Evolutionary conservation across 2,113 vertebrate species (phyloP).

Genomic region (Xenus cinereus): DNA sequence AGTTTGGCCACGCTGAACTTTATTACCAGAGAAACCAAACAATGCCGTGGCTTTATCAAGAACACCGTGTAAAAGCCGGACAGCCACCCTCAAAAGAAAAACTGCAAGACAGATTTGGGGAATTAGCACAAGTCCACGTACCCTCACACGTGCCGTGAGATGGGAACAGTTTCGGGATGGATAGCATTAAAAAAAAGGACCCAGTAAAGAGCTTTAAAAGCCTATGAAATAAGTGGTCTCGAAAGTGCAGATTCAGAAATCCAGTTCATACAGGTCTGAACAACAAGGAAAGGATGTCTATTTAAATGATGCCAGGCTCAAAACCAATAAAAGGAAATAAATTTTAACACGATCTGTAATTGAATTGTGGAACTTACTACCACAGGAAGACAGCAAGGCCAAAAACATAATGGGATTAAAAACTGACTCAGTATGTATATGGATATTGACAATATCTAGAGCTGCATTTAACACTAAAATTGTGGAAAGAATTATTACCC

Average conservation of each 20-base stretch:
- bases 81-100: neutral
- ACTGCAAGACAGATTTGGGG: neutral
- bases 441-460: neutral
- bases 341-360: slow-evolving; percentile 23
- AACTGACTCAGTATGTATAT: neutral
- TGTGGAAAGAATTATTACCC: neutral
- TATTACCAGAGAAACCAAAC: neutral
- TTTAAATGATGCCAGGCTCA: neutral
- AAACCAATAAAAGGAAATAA: slow-evolving; percentile 16
- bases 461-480: neutral
- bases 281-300: neutral
- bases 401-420: slow-evolving; percentile 48
- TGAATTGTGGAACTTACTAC: neutral
- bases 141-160: rapidly evolving
- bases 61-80: neutral
- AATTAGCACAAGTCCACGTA: neutral
- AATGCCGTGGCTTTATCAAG: neutral
- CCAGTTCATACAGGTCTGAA: neutral
- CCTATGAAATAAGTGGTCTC: neutral
- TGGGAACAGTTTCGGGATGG: neutral
- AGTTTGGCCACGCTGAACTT: neutral
- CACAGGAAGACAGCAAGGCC: slow-evolving; percentile 14
- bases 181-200: neutral
- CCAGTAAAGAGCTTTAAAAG: neutral
- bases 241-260: neutral